Evolutionary conservation across 2,113 vertebrate genomes (phyloP).

Genomic region (Synodontis membranacea): DNA sequence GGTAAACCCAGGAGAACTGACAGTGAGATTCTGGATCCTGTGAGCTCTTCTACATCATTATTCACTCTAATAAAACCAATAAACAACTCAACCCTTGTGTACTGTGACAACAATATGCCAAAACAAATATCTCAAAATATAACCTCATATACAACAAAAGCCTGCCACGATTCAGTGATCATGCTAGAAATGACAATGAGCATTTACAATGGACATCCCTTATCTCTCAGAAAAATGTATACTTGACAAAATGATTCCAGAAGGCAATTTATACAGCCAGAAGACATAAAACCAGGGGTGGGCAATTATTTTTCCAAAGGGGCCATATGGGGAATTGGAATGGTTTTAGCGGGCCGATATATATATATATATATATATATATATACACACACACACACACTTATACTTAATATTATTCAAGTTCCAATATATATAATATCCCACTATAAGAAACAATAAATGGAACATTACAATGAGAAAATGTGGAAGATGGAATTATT

Average conservation of each 20-base stretch:
- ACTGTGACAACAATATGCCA: neutral
- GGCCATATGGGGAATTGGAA: no score
- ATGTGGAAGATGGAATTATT: no score
- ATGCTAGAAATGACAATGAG: neutral
- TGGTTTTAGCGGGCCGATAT: no score
- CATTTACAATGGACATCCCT: neutral
- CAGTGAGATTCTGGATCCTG: neutral
- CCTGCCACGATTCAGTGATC: neutral
- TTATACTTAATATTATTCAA: no score
- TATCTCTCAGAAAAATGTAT: neutral
- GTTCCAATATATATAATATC: no score
- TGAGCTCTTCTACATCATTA: neutral
- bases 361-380: no score
- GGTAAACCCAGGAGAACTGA: neutral
- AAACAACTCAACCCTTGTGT: neutral
- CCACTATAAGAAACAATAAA: no score
- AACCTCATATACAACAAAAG: neutral
- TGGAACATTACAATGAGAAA: no score
- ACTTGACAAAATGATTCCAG: neutral
- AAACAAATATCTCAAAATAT: neutral
- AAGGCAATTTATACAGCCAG: neutral
- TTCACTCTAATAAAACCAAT: neutral
- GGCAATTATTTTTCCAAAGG: no score
- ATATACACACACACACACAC: no score
- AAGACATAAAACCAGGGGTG: neutral